phyloP scores from a whole-genome alignment of 1,140 invertebrate species.

The Melitaea cinxia region DNA sequence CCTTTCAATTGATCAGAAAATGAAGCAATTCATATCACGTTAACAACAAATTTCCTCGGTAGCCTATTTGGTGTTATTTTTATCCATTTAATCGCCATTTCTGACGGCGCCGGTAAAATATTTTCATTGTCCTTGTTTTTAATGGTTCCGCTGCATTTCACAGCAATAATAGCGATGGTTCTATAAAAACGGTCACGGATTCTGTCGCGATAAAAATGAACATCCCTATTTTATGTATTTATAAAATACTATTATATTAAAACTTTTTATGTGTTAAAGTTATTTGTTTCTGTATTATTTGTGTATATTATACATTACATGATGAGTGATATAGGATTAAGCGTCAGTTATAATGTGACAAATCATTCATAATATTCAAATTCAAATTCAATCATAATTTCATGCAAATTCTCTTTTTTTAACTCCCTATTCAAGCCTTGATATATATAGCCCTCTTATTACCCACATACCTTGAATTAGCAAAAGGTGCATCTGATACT shows the following conservation, averaged over 20 bases:
- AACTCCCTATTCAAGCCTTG: too few species aligned
- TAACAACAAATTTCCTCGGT: background rate
- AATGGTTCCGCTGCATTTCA: constrained; percentile 18
- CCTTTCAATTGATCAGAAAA: background rate
- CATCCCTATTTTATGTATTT: constrained; percentile 5
- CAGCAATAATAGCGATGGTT: constrained; percentile 18
- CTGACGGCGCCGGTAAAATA: constrained; percentile 22
- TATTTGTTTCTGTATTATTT: too few species aligned
- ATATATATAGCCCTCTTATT: too few species aligned
- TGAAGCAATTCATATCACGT: background rate
- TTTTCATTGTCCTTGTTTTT: constrained; percentile 30
- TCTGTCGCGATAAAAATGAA: constrained; percentile 9
- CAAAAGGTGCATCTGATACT: too few species aligned
- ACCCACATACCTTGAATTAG: too few species aligned
- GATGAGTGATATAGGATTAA: background rate
- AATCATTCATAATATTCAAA: too few species aligned
- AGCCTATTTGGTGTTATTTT: constrained; percentile 10
- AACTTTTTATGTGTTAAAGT: background rate
- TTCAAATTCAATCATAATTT: too few species aligned
- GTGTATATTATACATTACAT: background rate
- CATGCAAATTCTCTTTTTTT: too few species aligned
- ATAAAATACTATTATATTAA: background rate
- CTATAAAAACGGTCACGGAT: constrained; percentile 19
- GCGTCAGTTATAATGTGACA: too few species aligned
- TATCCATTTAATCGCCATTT: constrained; percentile 30